Conservation (phyloP, 2,888 invertebrate species). For the Cybosia mesomella region DNA sequence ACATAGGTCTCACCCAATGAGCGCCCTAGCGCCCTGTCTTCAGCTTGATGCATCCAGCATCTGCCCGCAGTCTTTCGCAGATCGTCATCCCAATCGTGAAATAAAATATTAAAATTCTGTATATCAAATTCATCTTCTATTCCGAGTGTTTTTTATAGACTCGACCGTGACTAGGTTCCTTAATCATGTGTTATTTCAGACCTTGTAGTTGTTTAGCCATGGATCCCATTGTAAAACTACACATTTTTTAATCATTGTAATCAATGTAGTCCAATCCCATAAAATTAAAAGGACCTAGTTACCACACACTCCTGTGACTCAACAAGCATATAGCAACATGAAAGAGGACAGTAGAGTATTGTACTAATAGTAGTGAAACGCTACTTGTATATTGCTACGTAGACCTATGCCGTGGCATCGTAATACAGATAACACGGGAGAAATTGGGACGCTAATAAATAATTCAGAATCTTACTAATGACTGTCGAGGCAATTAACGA, state of each 20-base stretch:
- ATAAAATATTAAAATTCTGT: too few species aligned
- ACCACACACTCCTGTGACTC: slow-evolving; percentile 19
- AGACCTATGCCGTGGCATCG: slow-evolving; percentile 38
- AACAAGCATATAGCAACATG: slow-evolving; percentile 37
- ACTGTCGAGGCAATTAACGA: slow-evolving; percentile 29
- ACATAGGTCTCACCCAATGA: too few species aligned
- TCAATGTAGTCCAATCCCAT: slow-evolving; percentile 28
- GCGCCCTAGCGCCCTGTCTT: too few species aligned
- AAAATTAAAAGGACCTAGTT: slow-evolving; percentile 25
- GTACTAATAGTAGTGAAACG: slow-evolving; percentile 48
- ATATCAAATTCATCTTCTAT: background rate
- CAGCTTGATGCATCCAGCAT: too few species aligned
- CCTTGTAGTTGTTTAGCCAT: background rate
- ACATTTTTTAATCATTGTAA: slow-evolving; percentile 16
- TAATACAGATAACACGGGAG: slow-evolving; percentile 39
- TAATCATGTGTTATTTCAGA: background rate
- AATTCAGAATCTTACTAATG: slow-evolving; percentile 56
- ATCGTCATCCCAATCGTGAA: too few species aligned
- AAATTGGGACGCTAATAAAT: slow-evolving; percentile 55
- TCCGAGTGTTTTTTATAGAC: background rate
- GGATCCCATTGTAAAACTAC: background rate
- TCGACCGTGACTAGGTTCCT: background rate
- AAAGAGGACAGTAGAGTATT: slow-evolving; percentile 38
- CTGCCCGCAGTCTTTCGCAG: too few species aligned
- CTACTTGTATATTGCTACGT: slow-evolving; percentile 47